Conservation (phyloP, 2,797 vertebrate species). For the Acanthornis magna region DNA sequence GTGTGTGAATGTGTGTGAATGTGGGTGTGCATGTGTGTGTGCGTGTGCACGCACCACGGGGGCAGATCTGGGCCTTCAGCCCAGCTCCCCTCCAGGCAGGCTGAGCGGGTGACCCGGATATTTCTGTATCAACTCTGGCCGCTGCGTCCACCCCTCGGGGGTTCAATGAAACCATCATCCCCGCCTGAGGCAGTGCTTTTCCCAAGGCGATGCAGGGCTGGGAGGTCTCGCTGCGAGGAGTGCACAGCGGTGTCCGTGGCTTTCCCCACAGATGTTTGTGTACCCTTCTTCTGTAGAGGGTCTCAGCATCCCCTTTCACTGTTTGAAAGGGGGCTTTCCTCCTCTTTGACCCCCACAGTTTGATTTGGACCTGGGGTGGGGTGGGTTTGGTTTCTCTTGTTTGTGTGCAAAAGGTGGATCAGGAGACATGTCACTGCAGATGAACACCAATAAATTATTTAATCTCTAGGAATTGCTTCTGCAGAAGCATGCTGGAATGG, state of each 20-base stretch:
- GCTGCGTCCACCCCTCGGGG: background rate
- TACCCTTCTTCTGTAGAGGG: background rate
- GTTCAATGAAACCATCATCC: background rate
- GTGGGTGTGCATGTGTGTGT: background rate
- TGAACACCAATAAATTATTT: conserved; percentile 29
- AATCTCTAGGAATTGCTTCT: conserved; percentile 19
- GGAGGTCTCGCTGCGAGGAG: background rate
- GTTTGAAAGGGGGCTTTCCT: background rate
- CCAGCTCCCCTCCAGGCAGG: background rate
- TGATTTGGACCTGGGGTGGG: background rate
- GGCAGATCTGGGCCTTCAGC: conserved; percentile 21
- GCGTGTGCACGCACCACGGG: background rate
- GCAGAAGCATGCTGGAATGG: conserved; percentile 17
- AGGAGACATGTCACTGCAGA: background rate
- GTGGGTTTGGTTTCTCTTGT: background rate
- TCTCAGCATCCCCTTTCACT: background rate
- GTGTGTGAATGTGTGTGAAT: background rate
- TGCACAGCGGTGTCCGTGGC: background rate
- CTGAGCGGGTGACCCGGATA: background rate
- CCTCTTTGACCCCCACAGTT: background rate
- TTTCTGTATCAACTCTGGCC: background rate
- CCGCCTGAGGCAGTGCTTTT: background rate
- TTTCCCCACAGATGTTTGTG: background rate
- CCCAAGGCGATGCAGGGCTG: background rate
- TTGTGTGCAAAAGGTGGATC: background rate